Evolutionary conservation across 1,140 invertebrate species (phyloP).

Genomic region (Drosophila kikkawai): DNA sequence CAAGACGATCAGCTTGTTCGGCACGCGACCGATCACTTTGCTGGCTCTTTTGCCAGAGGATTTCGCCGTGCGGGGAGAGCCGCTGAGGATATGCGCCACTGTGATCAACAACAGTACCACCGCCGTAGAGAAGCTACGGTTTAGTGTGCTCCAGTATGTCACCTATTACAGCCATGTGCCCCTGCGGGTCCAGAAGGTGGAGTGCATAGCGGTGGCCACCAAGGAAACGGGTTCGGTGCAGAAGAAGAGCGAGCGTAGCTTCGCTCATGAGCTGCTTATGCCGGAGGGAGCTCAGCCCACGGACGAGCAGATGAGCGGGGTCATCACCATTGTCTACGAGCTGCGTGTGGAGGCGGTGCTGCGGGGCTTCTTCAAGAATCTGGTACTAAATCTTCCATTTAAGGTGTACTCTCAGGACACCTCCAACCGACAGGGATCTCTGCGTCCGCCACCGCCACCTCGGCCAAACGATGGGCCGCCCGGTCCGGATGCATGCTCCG

Average conservation of each 20-base stretch:
- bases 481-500: conserved; percentile 49
- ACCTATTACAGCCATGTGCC: conserved; percentile 79
- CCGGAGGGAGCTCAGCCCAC: conserved; percentile 73
- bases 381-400: conserved; percentile 77
- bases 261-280: conserved; percentile 78
- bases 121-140: conserved; percentile 81
- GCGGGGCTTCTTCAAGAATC: conserved; percentile 81
- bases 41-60: conserved; percentile 72
- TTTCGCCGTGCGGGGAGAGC: conserved; percentile 75
- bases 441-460: conserved; percentile 61
- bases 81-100: conserved; percentile 77
- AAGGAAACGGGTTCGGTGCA: conserved; percentile 82
- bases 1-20: conserved; percentile 82
- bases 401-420: conserved; percentile 75
- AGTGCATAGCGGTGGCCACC: conserved; percentile 69
- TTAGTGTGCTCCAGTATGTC: conserved; percentile 72
- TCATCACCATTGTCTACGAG: conserved; percentile 80
- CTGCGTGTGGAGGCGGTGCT: conserved; percentile 80
- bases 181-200: conserved; percentile 71
- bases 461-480: conserved; percentile 65
- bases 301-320: conserved; percentile 69
- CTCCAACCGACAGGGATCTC: conserved; percentile 29
- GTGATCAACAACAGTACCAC: conserved; percentile 81
- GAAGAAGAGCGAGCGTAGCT: conserved; percentile 81
- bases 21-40: conserved; percentile 78